Evolutionary conservation across 2,888 invertebrate genomes (phyloP), one percentile per base, ranked within the genome.

Genomic region (Kryphioiulus occultus): DNA sequence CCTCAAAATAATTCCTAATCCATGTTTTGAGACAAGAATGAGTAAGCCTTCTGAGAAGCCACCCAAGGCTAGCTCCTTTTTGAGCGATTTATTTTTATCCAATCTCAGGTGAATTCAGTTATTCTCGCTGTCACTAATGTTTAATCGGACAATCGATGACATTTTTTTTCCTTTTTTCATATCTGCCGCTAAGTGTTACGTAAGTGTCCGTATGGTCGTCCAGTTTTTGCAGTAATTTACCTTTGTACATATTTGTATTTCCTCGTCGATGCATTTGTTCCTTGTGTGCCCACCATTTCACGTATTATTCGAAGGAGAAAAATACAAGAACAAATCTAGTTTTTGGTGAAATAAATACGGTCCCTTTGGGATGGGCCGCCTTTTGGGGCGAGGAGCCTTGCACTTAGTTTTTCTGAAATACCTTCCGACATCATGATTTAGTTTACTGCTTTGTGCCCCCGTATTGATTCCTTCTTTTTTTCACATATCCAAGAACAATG

Each of bases 61-160:
- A 78, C 78, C 78, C 78, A 78, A 30, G 78, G 78, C 78, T 78
- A 78, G 78, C 78, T 78, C 78, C 78, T 78, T 78, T 78, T 78
- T 78, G 78, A 78, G 78, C 78, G 78, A 78, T 30, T 78, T 78
- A 78, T 78, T 78, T 78, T 78, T 78, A 78, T 78, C 78, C 78
- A 78, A 78, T 78, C 78, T 78, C 78, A 78, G 78, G 78, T 78
- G 78, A 78, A 78, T 78, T 78, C 26, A 78, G 78, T 78, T 78
- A 78, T 78, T 26, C 78, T 26, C 78, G 78, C 78, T 78, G 78
- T 78, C 78, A 78, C 78, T 78, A 32, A 26, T 78, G 78, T 78
- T 78, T 78, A 78, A 78, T 78, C 26, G 78, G 78, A 78, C 78
- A 78, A 78, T 78, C 78, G 78, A 78, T 78, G 30, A 32, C 30